These are phyloP conservation scores for Notarius quadriscutis DNA, from an alignment of 2,113 vertebrate genomes.

Conservation along the genomic window DNA sequence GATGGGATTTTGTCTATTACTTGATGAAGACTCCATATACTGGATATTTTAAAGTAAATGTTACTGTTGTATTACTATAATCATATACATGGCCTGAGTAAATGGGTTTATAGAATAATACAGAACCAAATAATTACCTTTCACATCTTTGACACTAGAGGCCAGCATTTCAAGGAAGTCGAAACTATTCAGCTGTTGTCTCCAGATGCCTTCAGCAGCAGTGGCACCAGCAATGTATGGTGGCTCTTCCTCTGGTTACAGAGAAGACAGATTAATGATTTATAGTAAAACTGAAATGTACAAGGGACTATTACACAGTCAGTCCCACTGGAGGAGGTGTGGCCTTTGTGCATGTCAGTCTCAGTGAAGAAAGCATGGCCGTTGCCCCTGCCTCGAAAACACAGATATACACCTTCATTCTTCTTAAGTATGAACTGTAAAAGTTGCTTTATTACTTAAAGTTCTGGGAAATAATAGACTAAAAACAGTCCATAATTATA, in stretches of 20 bases:
- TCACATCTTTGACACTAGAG: conserved; percentile 62
- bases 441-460: not conserved
- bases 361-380: not conserved
- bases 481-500: not conserved
- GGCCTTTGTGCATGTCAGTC: not conserved
- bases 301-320: not conserved
- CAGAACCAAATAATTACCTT: conserved; percentile 63
- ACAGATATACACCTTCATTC: not conserved
- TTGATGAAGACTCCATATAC: too few relatives aligned
- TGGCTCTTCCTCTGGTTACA: conserved; percentile 64
- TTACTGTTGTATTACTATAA: not conserved
- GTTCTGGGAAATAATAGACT: not conserved
- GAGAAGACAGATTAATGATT: conserved; percentile 7
- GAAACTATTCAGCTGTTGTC: conserved; percentile 66
- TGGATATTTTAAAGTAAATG: too few relatives aligned
- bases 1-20: too few relatives aligned
- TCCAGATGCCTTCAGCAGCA: conserved; percentile 70
- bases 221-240: conserved; percentile 68
- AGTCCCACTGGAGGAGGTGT: not conserved
- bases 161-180: conserved; percentile 64
- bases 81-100: not conserved
- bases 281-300: not conserved
- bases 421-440: not conserved
- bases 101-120: not conserved
- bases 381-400: not conserved